phyloP scores from a whole-genome alignment of 1,140 invertebrate species.

The Armadillidium nasatum region DNA sequence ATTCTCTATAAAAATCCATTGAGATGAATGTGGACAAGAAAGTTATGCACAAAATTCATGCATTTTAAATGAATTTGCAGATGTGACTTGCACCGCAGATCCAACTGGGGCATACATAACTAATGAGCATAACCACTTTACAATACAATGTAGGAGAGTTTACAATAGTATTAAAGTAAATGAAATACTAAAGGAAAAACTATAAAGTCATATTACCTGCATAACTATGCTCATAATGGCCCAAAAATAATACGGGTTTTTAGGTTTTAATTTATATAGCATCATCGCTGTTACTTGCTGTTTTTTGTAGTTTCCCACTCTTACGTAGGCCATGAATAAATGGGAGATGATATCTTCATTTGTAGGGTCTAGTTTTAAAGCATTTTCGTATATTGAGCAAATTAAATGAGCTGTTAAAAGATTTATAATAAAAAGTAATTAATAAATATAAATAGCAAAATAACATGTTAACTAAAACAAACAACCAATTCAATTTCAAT shows the following conservation, averaged over 20 bases:
- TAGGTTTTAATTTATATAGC: constrained; percentile 79
- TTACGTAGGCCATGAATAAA: constrained; percentile 91
- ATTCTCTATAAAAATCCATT: not conserved
- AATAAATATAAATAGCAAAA: constrained; percentile 23
- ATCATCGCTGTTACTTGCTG: constrained; percentile 84
- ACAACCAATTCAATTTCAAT: not conserved
- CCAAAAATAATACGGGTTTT: constrained; percentile 98
- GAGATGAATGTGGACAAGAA: not conserved
- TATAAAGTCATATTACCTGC: constrained; percentile 59
- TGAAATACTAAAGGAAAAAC: too few relatives aligned
- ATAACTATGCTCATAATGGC: constrained; percentile 91
- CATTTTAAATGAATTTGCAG: not conserved
- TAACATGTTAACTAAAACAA: not conserved
- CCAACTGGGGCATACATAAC: too few relatives aligned
- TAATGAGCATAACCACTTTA: not conserved
- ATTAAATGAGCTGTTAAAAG: constrained; percentile 58
- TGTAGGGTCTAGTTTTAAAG: constrained; percentile 72
- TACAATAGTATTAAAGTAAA: too few relatives aligned
- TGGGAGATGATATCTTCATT: constrained; percentile 90
- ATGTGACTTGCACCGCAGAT: not conserved
- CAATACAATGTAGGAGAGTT: constrained; percentile 1
- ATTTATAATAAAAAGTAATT: too few relatives aligned
- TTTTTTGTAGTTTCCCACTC: constrained; percentile 80
- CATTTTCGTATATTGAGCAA: constrained; percentile 81
- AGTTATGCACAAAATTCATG: not conserved